These are phyloP conservation scores for Pygoscelis antarcticus DNA, from an alignment of 2,113 vertebrate species.

Conservation along the genomic window DNA sequence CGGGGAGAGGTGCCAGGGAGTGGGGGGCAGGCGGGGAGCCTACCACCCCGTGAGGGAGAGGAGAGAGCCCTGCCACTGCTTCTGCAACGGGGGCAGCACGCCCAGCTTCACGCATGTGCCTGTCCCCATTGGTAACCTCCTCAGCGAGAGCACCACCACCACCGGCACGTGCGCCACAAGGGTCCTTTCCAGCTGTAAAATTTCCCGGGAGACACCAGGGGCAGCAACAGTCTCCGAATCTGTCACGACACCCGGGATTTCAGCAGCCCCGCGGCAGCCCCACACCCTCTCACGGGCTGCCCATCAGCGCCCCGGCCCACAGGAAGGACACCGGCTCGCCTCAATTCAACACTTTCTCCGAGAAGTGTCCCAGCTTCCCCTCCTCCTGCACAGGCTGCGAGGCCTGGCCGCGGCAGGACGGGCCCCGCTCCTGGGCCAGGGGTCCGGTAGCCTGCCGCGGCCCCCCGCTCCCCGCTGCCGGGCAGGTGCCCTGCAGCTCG, in stretches of 20 bases:
- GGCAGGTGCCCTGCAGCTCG: constrained; percentile 35
- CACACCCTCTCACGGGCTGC: neutral
- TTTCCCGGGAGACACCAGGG: neutral
- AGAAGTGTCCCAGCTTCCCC: constrained; percentile 58
- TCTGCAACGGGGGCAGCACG: rapidly evolving
- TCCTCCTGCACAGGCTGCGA: constrained; percentile 76
- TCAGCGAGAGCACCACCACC: neutral
- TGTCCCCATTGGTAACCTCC: neutral
- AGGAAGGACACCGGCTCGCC: neutral
- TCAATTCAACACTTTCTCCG: constrained; percentile 45
- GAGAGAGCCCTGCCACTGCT: neutral
- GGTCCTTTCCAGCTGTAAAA: neutral
- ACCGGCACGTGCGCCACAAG: rapidly evolving
- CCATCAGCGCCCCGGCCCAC: neutral
- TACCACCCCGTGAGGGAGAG: rapidly evolving
- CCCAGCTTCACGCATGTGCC: rapidly evolving
- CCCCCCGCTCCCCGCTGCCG: neutral
- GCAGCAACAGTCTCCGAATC: neutral
- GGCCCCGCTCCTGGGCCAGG: constrained; percentile 69
- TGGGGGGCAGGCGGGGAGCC: neutral
- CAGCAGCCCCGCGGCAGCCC: neutral
- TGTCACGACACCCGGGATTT: neutral
- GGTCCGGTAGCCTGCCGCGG: neutral
- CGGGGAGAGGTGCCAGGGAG: neutral
- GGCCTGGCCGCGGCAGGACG: neutral